These are phyloP conservation scores for Sceloporus tristichus DNA, from an alignment of 2,113 vertebrate genomes.

Conservation along the genomic window DNA sequence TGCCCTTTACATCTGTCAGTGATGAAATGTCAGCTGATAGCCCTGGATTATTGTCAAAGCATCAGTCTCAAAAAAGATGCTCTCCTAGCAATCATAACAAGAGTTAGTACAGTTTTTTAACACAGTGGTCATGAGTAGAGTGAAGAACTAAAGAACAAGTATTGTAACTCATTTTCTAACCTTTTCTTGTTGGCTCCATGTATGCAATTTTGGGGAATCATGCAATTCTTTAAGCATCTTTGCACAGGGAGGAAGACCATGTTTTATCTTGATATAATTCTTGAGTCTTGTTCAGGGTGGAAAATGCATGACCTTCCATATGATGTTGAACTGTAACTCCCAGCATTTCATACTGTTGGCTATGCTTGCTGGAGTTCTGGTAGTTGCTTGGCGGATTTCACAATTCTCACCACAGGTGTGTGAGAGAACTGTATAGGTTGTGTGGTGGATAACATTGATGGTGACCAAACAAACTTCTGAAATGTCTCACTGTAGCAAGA, in stretches of 20 bases:
- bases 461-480: background rate
- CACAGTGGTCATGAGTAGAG: background rate
- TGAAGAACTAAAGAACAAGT: background rate
- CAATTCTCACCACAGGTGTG: too few species aligned
- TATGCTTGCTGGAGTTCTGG: too few species aligned
- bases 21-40: background rate
- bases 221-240: background rate
- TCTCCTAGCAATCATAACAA: background rate
- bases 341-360: too few species aligned
- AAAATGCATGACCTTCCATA: too few species aligned
- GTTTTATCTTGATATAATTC: background rate
- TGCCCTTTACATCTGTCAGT: background rate
- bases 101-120: background rate
- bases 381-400: too few species aligned
- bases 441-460: background rate
- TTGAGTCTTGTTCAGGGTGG: too few species aligned
- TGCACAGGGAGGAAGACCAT: background rate
- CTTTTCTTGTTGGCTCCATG: background rate
- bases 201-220: background rate
- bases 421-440: background rate
- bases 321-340: too few species aligned
- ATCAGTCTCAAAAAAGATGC: background rate
- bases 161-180: background rate
- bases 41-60: background rate
- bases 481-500: background rate